phyloP scores from a whole-genome alignment of 2,888 invertebrate genomes.

The Gortyna flavago region DNA sequence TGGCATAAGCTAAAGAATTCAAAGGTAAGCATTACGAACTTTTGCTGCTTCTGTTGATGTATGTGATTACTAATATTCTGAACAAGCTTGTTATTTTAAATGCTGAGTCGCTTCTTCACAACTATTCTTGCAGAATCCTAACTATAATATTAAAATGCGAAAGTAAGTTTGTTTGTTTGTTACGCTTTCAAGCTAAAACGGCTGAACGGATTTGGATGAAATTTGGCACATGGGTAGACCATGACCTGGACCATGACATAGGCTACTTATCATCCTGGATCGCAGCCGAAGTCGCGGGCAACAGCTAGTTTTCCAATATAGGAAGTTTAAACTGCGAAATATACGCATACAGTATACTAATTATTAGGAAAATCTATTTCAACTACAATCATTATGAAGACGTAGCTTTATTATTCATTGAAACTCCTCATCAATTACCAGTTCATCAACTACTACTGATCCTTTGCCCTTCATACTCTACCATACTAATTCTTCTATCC shows the following conservation, averaged over 20 bases:
- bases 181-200: no score
- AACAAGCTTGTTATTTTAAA: background rate
- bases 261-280: no score
- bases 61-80: background rate
- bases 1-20: conserved; percentile 95
- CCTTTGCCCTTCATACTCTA: background rate
- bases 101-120: no score
- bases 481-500: background rate
- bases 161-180: no score
- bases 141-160: no score
- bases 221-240: no score
- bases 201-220: no score
- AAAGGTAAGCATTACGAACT: conserved; percentile 87
- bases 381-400: background rate
- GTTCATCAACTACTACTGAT: background rate
- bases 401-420: background rate
- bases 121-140: no score
- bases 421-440: background rate
- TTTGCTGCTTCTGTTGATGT: background rate
- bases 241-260: no score
- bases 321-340: background rate
- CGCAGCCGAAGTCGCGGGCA: no score
- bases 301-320: no score
- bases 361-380: background rate
- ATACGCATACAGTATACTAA: background rate